These are phyloP conservation scores for Lomographa bimaculata DNA, from an alignment of 2,888 invertebrate genomes.

Conservation along the genomic window DNA sequence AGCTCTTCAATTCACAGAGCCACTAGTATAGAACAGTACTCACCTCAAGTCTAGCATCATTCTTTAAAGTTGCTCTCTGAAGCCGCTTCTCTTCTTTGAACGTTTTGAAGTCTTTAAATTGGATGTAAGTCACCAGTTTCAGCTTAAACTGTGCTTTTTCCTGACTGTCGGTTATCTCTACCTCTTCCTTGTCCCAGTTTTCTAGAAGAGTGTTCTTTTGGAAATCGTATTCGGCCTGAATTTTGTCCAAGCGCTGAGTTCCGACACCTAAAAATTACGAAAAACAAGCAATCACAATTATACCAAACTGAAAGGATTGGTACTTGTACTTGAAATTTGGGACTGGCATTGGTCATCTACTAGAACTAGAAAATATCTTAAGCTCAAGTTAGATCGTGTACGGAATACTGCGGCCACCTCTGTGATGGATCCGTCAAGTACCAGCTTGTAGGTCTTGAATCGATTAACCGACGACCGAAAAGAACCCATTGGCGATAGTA, in stretches of 20 bases:
- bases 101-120: constrained; percentile 68
- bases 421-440: no score
- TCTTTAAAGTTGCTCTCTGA: constrained; percentile 62
- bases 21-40: no score
- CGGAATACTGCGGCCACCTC: no score
- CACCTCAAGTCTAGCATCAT: constrained; percentile 73
- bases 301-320: no score
- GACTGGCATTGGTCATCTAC: no score
- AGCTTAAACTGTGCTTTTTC: constrained; percentile 82
- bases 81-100: constrained; percentile 54
- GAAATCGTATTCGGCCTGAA: constrained; percentile 80
- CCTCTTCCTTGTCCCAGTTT: constrained; percentile 81
- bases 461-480: no score
- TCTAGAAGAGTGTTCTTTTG: constrained; percentile 82
- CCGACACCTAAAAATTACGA: constrained; percentile 74
- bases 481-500: no score
- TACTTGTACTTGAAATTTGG: no score
- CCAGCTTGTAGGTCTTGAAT: no score
- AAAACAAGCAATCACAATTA: constrained; percentile 1
- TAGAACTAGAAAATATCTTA: no score
- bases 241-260: constrained; percentile 78
- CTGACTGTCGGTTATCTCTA: constrained; percentile 74
- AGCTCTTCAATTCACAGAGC: no score
- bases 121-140: constrained; percentile 83
- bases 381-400: no score